Evolutionary conservation across 2,113 vertebrate genomes (phyloP).

Genomic region (Cichladusa arquata): DNA sequence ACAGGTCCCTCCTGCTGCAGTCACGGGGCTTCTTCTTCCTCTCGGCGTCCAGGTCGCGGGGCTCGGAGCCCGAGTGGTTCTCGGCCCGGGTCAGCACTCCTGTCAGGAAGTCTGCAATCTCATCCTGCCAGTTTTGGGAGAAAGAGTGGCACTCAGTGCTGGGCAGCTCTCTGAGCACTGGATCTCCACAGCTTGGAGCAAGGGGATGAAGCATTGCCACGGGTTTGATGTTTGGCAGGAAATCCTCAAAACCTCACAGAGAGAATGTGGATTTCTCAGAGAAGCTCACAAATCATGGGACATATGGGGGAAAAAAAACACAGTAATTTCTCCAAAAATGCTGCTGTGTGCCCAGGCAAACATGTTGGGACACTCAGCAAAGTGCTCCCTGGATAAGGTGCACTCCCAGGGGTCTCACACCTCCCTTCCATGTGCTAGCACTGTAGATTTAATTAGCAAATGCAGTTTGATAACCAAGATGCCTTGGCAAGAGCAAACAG

Average conservation of each 20-base stretch:
- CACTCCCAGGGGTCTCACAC: accelerated
- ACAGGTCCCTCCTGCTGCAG: constrained; percentile 81
- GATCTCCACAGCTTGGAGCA: too few species aligned
- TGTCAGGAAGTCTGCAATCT: constrained; percentile 93
- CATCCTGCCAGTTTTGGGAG: constrained; percentile 77
- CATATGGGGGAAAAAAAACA: accelerated
- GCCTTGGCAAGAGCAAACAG: too few species aligned
- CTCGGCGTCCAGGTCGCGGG: constrained; percentile 90
- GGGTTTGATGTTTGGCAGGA: accelerated
- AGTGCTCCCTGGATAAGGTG: not conserved
- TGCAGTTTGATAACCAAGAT: too few species aligned
- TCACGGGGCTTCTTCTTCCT: constrained; percentile 84
- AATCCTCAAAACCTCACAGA: not conserved
- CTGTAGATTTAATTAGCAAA: too few species aligned
- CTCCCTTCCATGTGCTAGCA: not conserved
- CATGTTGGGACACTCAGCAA: not conserved
- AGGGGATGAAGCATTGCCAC: accelerated
- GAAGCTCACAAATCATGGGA: not conserved
- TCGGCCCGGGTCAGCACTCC: constrained; percentile 88
- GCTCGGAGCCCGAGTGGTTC: constrained; percentile 81
- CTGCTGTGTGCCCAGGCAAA: not conserved
- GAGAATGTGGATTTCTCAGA: accelerated
- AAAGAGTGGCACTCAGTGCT: accelerated
- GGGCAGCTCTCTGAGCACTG: not conserved
- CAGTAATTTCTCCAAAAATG: accelerated